Percentiles rank a stretch among this genome's conserved stretches.
phyloP scores from a whole-genome alignment of 2,888 invertebrate species.

The Drosophila gaucha region DNA sequence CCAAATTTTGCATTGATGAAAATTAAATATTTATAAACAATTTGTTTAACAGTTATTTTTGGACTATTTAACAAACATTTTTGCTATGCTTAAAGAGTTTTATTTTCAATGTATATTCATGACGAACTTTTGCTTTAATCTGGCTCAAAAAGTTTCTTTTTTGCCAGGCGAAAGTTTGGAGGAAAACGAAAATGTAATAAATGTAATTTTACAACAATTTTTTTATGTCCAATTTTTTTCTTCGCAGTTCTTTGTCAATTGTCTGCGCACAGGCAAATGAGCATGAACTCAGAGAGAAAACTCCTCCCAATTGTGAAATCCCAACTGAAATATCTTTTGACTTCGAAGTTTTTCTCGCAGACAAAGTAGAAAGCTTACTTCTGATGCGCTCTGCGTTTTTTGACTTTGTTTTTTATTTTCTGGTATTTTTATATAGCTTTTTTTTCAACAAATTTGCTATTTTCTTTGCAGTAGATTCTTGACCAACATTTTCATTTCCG shows the following conservation, averaged over 20 bases:
- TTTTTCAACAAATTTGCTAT: neutral
- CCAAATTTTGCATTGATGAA: constrained; percentile 42
- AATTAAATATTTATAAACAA: constrained; percentile 54
- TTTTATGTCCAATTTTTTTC: constrained; percentile 14
- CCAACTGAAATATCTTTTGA: constrained; percentile 49
- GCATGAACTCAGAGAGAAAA: constrained; percentile 38
- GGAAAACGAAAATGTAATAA: constrained; percentile 60
- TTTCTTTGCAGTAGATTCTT: constrained; percentile 15
- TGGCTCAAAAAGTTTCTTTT: constrained; percentile 14
- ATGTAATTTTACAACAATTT: constrained; percentile 59
- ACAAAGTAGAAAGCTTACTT: constrained; percentile 66
- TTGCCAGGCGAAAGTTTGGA: constrained; percentile 24
- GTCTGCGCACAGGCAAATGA: constrained; percentile 64
- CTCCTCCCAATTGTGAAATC: constrained; percentile 21
- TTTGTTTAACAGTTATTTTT: constrained; percentile 17
- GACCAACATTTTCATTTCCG: constrained; percentile 58
- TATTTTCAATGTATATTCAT: constrained; percentile 4
- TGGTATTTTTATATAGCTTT: neutral
- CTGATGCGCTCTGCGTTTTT: constrained; percentile 21
- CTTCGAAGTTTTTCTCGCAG: constrained; percentile 46
- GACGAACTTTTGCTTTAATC: constrained; percentile 31
- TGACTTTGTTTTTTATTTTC: constrained; percentile 2
- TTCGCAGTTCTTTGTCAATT: constrained; percentile 48
- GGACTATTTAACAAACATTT: constrained; percentile 22
- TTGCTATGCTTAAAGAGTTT: constrained; percentile 22